These are phyloP conservation scores for Pseudochromis fuscus DNA, from an alignment of 2,797 vertebrate genomes.

Conservation along the genomic window DNA sequence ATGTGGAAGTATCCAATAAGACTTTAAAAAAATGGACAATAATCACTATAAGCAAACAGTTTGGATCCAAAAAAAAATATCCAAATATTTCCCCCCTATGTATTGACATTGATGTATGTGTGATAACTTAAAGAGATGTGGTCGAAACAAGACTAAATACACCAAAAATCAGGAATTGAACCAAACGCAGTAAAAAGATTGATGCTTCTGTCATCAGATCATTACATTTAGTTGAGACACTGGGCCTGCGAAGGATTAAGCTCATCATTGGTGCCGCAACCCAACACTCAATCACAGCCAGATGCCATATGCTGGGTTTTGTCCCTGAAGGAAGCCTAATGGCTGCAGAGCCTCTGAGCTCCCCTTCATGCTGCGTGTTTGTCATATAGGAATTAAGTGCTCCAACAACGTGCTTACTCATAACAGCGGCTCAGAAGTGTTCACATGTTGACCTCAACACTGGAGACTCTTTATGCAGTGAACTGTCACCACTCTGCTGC, in stretches of 20 bases:
- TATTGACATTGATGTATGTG: background rate
- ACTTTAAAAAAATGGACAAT: no score
- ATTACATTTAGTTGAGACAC: background rate
- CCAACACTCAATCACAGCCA: constrained; percentile 27
- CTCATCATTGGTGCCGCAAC: background rate
- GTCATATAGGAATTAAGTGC: constrained; percentile 30
- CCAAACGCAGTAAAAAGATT: constrained; percentile 4
- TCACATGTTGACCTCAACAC: constrained; percentile 28
- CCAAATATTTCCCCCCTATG: background rate
- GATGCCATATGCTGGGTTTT: constrained; percentile 12
- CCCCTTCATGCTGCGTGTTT: constrained; percentile 22
- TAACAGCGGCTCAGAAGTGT: constrained; percentile 32
- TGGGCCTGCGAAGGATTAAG: constrained; percentile 3
- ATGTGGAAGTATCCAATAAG: no score
- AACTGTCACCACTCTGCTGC: constrained; percentile 5
- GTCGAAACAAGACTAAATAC: constrained; percentile 1
- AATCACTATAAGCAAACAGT: no score
- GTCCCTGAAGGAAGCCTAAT: constrained; percentile 13
- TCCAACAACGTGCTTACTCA: constrained; percentile 20
- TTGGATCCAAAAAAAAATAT: no score
- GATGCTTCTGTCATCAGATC: constrained; percentile 1
- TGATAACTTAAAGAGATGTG: constrained; percentile 7
- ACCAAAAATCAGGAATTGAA: constrained; percentile 23
- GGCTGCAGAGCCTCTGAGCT: background rate
- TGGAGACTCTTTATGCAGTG: constrained; percentile 22